Conservation (phyloP, 2,888 invertebrate species). For the Steinernema scapterisci region DNA sequence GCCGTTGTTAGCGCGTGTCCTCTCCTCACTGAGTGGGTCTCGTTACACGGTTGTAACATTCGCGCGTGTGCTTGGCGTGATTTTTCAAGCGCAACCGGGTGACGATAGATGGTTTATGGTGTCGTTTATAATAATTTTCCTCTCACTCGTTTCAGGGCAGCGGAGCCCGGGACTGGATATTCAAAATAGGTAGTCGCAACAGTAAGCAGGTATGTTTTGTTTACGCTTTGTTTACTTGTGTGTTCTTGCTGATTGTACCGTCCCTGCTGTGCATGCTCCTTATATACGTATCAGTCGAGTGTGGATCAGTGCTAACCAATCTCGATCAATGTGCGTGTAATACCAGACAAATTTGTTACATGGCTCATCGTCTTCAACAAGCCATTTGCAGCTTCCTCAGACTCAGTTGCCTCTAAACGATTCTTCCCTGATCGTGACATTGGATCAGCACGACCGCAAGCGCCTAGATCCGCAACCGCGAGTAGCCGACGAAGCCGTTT, state of each 20-base stretch:
- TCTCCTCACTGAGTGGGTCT: too few relatives aligned
- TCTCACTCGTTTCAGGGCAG: constrained; percentile 3
- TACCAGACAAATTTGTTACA: too few relatives aligned
- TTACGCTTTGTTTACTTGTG: neutral
- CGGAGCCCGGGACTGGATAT: neutral
- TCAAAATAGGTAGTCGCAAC: constrained; percentile 21
- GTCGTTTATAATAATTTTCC: neutral
- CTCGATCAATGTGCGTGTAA: too few relatives aligned
- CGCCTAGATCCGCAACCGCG: neutral
- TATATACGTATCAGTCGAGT: too few relatives aligned
- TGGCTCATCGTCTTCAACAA: neutral
- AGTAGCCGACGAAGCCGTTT: constrained; percentile 12
- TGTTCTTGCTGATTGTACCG: constrained; percentile 14
- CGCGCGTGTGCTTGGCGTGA: too few relatives aligned
- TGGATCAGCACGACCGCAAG: constrained; percentile 25
- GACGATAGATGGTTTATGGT: too few relatives aligned
- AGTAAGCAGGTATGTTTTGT: neutral
- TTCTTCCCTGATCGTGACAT: constrained; percentile 12
- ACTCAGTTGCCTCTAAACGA: constrained; percentile 29
- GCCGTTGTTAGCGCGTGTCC: too few relatives aligned
- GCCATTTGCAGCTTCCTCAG: constrained; percentile 16
- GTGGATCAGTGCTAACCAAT: too few relatives aligned
- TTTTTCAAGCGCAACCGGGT: too few relatives aligned
- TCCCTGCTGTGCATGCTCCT: constrained; percentile 29
- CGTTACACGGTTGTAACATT: too few relatives aligned